A percentile compares a stretch with the other conserved stretches of the same genome.
Conservation (phyloP, 2,113 vertebrate genomes). For the Muntiacus reevesi region DNA sequence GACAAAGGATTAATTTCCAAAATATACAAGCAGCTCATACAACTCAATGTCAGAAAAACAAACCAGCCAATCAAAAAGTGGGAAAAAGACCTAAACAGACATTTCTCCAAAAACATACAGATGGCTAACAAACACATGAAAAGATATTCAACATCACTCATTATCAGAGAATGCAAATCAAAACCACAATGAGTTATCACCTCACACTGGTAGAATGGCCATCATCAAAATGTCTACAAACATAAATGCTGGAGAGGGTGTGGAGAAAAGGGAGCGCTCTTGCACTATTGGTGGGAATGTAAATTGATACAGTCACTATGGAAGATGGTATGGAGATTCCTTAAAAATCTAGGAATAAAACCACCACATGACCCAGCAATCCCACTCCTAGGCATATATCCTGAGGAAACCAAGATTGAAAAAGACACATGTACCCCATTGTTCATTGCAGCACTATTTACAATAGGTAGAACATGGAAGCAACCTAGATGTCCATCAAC, state of each 20-base stretch:
- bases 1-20: too few relatives aligned
- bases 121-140: neutral
- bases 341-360: neutral
- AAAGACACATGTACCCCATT: neutral
- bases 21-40: neutral
- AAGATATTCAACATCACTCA: neutral
- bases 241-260: neutral
- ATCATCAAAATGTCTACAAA: neutral
- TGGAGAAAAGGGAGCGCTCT: neutral
- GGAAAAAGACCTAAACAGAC: neutral
- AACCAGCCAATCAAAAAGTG: neutral
- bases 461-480: neutral
- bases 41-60: neutral
- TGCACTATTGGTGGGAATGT: neutral
- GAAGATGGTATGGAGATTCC: neutral
- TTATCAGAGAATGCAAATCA: neutral
- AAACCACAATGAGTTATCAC: neutral
- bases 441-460: neutral
- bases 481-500: neutral
- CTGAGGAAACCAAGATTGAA: neutral
- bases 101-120: neutral
- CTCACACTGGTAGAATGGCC: neutral
- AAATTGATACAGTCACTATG: neutral
- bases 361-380: neutral
- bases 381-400: neutral